These are phyloP conservation scores for Gymnogyps californianus DNA, from an alignment of 2,113 vertebrate genomes.

Conservation along the genomic window DNA sequence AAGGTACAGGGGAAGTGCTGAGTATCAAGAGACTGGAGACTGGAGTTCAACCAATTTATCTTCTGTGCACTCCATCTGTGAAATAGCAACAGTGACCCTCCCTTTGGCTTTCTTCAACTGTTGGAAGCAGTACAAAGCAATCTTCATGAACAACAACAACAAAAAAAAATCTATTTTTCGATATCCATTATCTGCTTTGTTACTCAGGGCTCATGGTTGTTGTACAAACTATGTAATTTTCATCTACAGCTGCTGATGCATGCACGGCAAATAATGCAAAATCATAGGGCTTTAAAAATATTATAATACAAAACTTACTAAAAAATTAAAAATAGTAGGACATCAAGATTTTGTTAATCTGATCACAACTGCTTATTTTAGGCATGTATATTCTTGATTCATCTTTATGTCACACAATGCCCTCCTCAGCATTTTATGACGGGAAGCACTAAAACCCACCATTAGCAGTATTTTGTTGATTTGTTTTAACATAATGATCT, in stretches of 20 bases:
- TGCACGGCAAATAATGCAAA: neutral
- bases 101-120: neutral
- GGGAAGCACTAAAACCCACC: neutral
- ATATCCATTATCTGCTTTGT: slow-evolving; percentile 26
- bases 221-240: neutral
- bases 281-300: neutral
- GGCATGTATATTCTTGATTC: neutral
- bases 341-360: neutral
- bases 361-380: neutral
- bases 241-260: neutral
- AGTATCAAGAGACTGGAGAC: neutral
- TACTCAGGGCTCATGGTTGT: neutral
- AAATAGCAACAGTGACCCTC: neutral
- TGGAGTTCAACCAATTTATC: slow-evolving; percentile 20
- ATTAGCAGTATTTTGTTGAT: slow-evolving; percentile 29
- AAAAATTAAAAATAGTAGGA: neutral
- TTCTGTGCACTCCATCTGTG: neutral
- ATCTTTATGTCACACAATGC: neutral
- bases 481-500: slow-evolving; percentile 4
- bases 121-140: slow-evolving; percentile 40
- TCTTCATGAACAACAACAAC: neutral
- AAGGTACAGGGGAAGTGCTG: neutral
- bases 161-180: neutral
- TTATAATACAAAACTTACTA: neutral
- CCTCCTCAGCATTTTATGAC: neutral